Conservation (phyloP, 2,888 invertebrate genomes). For the Atrina japonica region DNA sequence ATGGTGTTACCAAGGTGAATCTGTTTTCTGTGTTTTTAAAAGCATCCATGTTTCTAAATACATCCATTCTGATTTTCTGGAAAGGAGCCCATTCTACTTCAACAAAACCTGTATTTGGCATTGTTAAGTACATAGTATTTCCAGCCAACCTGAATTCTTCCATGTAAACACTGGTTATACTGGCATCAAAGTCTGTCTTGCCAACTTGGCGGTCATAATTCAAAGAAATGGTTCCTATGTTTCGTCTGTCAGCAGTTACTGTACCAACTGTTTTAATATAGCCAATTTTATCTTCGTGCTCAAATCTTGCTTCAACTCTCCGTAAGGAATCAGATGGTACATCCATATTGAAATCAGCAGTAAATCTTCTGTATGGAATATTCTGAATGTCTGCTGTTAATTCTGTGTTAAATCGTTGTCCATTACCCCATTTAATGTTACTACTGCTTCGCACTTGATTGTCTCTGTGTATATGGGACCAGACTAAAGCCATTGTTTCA, state of each 20-base stretch:
- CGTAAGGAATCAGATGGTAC: constrained; percentile 54
- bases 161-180: constrained; percentile 42
- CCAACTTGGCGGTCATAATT: constrained; percentile 45
- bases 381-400: constrained; percentile 33
- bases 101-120: constrained; percentile 53
- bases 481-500: constrained; percentile 27
- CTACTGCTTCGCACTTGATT: constrained; percentile 23
- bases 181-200: constrained; percentile 41
- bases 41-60: constrained; percentile 11
- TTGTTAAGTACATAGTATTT: constrained; percentile 47
- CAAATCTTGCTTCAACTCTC: constrained; percentile 44
- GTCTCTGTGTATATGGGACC: constrained; percentile 40
- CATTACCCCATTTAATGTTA: constrained; percentile 36
- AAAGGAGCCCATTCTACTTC: constrained; percentile 54
- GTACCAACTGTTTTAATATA: constrained; percentile 40
- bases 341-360: constrained; percentile 45
- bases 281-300: constrained; percentile 53
- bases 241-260: constrained; percentile 52
- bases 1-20: constrained; percentile 57
- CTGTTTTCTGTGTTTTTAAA: constrained; percentile 38
- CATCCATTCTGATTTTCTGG: constrained; percentile 42
- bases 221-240: constrained; percentile 46
- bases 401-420: constrained; percentile 31
- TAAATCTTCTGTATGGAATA: constrained; percentile 36
- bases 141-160: constrained; percentile 52